Evolutionary conservation across 2,797 vertebrate species (phyloP).

Genomic region (Acipenser transmontanus): DNA sequence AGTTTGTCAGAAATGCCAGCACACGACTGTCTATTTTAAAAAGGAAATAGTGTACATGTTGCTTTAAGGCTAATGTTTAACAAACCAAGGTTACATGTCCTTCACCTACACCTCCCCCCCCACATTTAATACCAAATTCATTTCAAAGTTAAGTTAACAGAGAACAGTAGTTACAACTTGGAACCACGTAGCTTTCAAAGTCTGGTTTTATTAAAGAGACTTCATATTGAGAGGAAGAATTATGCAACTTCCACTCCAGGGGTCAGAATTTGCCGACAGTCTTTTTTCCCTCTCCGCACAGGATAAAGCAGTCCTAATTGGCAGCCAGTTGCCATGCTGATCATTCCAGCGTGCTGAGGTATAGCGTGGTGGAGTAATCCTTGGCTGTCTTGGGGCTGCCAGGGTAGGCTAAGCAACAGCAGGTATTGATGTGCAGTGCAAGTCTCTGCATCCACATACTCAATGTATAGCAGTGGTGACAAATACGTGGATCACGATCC

Average conservation of each 20-base stretch:
- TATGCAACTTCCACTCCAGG: constrained; percentile 27
- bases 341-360: neutral
- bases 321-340: neutral
- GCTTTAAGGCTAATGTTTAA: too few species aligned
- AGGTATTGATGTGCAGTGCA: neutral
- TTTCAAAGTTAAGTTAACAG: too few species aligned
- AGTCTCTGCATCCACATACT: neutral
- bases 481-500: too few species aligned
- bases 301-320: neutral
- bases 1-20: too few species aligned
- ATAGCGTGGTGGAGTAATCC: neutral
- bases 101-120: too few species aligned
- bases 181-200: too few species aligned
- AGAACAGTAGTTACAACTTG: too few species aligned
- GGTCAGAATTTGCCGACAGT: constrained; percentile 26
- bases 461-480: too few species aligned
- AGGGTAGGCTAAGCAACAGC: neutral
- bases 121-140: too few species aligned
- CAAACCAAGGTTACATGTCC: too few species aligned
- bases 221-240: constrained; percentile 25
- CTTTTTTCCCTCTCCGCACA: constrained; percentile 8
- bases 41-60: too few species aligned
- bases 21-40: too few species aligned
- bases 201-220: neutral
- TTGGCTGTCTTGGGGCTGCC: neutral